phyloP scores from a whole-genome alignment of 2,888 invertebrate genomes.

The Leptopterna dolabrata region DNA sequence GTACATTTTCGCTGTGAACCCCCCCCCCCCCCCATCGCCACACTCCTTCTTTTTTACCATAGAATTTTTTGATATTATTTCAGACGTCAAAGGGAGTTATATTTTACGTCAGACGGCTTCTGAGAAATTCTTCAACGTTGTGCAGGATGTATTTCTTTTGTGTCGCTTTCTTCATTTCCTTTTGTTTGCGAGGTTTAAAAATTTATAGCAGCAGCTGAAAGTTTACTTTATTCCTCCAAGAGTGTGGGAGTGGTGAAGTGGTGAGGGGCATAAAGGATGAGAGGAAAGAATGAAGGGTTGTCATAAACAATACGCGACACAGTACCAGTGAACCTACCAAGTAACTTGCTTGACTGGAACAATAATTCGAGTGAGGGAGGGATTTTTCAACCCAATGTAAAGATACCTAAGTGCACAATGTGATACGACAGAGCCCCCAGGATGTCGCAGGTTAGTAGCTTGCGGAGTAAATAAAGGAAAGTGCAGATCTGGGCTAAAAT shows the following conservation, averaged over 20 bases:
- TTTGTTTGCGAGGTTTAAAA: conserved; percentile 27
- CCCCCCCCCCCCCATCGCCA: not conserved
- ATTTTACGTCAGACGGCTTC: conserved; percentile 1
- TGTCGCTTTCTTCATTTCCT: conserved; percentile 19
- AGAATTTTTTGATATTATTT: conserved; percentile 38
- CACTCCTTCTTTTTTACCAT: not conserved
- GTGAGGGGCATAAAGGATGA: not conserved
- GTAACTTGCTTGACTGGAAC: no score
- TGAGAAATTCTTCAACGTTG: conserved; percentile 37
- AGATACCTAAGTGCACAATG: no score
- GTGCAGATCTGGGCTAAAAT: no score
- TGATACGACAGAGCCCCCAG: no score
- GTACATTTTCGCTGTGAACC: not conserved
- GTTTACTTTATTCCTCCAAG: conserved; percentile 11
- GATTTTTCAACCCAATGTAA: no score
- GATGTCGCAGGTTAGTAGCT: no score
- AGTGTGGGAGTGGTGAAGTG: not conserved
- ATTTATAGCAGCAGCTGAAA: conserved; percentile 20
- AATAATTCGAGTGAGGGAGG: no score
- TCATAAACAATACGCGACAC: not conserved
- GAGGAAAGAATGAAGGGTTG: not conserved
- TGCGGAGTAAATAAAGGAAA: no score
- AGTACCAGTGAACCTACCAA: no score
- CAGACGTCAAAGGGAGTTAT: conserved; percentile 35
- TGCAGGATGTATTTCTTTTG: conserved; percentile 30